Base-by-base conservation (phyloP, 2,113 vertebrate species). In the Camelus bactrianus region DNA sequence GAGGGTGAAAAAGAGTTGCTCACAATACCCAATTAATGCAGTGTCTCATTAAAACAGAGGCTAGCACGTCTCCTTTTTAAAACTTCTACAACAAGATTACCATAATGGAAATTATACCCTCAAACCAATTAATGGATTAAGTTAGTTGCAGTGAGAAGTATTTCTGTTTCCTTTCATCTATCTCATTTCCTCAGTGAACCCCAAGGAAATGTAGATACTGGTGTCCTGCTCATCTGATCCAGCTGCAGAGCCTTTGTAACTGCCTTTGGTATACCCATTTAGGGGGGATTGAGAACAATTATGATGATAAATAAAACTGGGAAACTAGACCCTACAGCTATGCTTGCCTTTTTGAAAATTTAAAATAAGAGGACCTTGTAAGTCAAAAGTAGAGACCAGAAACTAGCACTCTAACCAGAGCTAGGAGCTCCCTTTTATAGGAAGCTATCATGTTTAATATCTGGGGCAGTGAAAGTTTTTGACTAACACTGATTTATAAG, bases 91-190 rank as follows among this genome's bases (percentile, higher is more conserved):
- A 42, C 60, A 93, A 89, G 26, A 48, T 60, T 48, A 70, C 81
- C 42, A 48, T 70, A 60, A 64, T 92, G n/a, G 28, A 96, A 89
- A 92, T 91, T 83, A 95, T 38, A 87, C 8, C 17, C 60, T 95
- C 73, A 93, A 67, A 60, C 46, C 94, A 94, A 93, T 83, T 75
- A 84, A 79, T 83, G 35, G 69, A 80, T 24, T 83, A 60, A 95
- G 35, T 65, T 80, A 83, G 20, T 60, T 94, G n/a, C 13, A n/a
- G 13, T 72, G 19, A 48, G n/a, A 95, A 42, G 0, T 65, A n/a
- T 80, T 87, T 83, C 10, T 86, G 1, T 64, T 86, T 81, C 30
- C 24, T 90, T 56, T 88, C 32, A 67, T 89, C 16, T 48, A 14
- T 87, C 54, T 72, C n/a, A 79, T 79, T 86, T 82, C n/a, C 16